phyloP scores from a whole-genome alignment of 2,113 vertebrate genomes.

The Lota lota region DNA sequence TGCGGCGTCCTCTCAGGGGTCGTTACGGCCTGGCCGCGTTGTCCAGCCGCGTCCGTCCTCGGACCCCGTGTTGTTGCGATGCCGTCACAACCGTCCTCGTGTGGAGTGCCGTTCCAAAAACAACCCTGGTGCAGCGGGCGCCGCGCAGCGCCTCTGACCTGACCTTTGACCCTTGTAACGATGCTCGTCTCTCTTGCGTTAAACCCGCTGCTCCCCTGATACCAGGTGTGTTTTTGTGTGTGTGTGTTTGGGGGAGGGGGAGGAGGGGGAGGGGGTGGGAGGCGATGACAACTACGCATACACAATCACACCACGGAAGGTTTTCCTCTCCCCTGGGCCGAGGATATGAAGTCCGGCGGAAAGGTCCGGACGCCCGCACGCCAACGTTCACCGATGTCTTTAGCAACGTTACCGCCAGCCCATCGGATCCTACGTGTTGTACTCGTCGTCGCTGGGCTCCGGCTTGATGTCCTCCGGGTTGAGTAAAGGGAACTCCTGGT shows the following conservation, averaged over 20 bases:
- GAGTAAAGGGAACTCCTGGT: slow-evolving; percentile 50
- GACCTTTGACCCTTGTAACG: not conserved
- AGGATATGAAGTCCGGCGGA: not conserved
- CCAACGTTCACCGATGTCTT: not conserved
- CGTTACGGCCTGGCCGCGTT: no score
- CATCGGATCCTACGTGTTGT: slow-evolving; percentile 52
- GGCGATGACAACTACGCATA: not conserved
- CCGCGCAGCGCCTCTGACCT: not conserved
- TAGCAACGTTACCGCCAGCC: not conserved
- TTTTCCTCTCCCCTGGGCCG: not conserved
- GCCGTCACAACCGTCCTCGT: no score
- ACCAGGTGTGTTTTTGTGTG: no score
- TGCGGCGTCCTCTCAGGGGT: no score
- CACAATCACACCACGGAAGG: not conserved
- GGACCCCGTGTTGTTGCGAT: no score
- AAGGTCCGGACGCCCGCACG: no score
- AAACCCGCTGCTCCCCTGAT: not conserved
- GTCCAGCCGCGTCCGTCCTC: no score
- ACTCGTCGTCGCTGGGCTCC: slow-evolving; percentile 64
- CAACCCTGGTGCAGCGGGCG: no score
- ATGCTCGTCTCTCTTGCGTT: not conserved
- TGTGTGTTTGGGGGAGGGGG: not conserved
- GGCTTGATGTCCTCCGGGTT: slow-evolving; percentile 68
- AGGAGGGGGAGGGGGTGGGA: not conserved
- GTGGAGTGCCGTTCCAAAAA: no score